phyloP scores from a whole-genome alignment of 1,140 invertebrate species.

The Neodiprion pinetum region DNA sequence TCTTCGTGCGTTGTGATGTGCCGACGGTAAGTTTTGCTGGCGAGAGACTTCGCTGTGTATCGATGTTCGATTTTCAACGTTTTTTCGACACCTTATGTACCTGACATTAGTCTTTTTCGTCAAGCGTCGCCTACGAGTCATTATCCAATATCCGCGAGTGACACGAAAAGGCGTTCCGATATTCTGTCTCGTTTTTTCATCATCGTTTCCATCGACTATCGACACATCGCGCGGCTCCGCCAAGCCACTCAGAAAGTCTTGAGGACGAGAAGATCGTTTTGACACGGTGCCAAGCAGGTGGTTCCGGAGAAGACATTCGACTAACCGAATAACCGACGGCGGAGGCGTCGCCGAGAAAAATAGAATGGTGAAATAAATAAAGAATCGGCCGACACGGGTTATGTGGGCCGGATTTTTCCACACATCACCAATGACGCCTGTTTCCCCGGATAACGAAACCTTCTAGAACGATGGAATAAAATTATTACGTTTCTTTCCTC shows the following conservation, averaged over 20 bases:
- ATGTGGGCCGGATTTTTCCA: constrained; percentile 54
- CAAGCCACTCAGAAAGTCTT: not conserved
- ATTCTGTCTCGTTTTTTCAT: not conserved
- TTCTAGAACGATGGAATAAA: constrained; percentile 2
- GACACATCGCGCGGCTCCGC: not conserved
- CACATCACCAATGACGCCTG: constrained; percentile 52
- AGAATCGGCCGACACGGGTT: constrained; percentile 25
- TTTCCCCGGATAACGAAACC: not conserved
- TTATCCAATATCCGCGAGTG: not conserved
- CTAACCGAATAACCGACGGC: constrained; percentile 21
- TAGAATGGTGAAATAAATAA: constrained; percentile 29
- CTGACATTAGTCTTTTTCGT: not conserved
- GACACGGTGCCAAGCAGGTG: constrained; percentile 58
- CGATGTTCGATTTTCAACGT: no score
- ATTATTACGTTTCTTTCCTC: not conserved
- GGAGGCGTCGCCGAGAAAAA: constrained; percentile 39
- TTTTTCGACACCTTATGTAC: no score
- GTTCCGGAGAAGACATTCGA: constrained; percentile 37
- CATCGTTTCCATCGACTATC: not conserved
- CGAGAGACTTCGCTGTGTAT: no score
- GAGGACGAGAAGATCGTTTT: constrained; percentile 27
- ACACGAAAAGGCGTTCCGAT: not conserved
- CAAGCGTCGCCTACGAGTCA: not conserved
- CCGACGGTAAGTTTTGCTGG: no score
- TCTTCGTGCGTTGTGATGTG: no score